phyloP scores from a whole-genome alignment of 1,140 invertebrate genomes.

The Cephus cinctus region DNA sequence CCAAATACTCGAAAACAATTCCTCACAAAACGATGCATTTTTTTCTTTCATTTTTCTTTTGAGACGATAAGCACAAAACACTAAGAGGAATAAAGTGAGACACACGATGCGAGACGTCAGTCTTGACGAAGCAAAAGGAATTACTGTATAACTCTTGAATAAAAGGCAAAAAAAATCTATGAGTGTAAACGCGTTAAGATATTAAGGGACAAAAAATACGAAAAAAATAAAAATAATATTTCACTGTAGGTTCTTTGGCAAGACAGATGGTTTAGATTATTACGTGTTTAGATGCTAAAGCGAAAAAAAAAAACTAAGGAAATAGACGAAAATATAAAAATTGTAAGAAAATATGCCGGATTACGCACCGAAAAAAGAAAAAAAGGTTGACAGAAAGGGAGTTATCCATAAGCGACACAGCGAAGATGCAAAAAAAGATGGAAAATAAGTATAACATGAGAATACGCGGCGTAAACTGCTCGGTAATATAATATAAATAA shows the following conservation, averaged over 20 bases:
- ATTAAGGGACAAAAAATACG: constrained; percentile 18
- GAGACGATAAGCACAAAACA: constrained; percentile 17
- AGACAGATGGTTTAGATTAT: too few species aligned
- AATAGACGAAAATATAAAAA: neutral
- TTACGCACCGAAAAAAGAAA: too few species aligned
- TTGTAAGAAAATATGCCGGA: neutral
- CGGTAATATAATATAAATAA: constrained; percentile 11
- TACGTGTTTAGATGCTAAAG: constrained; percentile 19
- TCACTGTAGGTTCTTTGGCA: constrained; percentile 8
- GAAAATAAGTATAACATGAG: too few species aligned
- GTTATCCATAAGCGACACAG: too few species aligned
- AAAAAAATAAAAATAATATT: constrained; percentile 14
- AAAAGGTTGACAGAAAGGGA: too few species aligned
- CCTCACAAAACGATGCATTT: constrained; percentile 28
- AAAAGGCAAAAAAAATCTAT: constrained; percentile 50
- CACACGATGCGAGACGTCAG: constrained; percentile 22
- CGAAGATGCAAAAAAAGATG: too few species aligned
- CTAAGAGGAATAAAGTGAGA: constrained; percentile 16
- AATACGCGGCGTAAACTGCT: too few species aligned
- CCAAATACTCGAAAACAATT: constrained; percentile 33
- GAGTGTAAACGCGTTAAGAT: constrained; percentile 46
- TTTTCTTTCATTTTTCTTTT: neutral
- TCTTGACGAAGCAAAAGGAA: constrained; percentile 36
- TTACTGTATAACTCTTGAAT: constrained; percentile 50
- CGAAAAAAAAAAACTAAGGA: constrained; percentile 3